phyloP scores from a whole-genome alignment of 2,113 vertebrate genomes.

The Corynorhinus townsendii region DNA sequence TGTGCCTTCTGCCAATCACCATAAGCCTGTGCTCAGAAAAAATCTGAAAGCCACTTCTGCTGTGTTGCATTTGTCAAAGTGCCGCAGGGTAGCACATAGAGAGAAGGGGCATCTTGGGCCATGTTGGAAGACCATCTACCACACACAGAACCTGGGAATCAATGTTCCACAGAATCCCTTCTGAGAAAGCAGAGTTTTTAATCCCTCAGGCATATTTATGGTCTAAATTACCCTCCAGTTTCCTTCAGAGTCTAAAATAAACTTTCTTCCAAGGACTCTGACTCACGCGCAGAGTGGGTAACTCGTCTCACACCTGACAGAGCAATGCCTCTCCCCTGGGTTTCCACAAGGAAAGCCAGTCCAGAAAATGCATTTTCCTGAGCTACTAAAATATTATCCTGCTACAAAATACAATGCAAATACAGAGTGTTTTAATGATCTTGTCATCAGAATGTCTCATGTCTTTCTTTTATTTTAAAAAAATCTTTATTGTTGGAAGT shows the following conservation, averaged over 20 bases:
- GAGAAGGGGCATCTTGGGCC: not conserved
- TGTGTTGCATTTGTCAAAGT: not conserved
- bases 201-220: not conserved
- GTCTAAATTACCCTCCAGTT: not conserved
- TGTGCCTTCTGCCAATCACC: not conserved
- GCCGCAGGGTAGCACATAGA: rapidly evolving
- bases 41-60: not conserved
- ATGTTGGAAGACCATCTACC: not conserved
- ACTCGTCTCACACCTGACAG: not conserved
- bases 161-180: not conserved
- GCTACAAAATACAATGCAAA: not conserved
- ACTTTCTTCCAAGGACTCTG: not conserved
- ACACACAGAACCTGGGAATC: not conserved
- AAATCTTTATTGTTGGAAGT: no score
- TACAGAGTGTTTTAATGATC: not conserved
- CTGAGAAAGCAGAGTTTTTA: not conserved
- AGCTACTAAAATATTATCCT: not conserved
- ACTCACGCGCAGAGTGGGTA: not conserved
- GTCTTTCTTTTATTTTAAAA: not conserved
- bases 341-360: not conserved
- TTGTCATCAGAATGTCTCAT: not conserved
- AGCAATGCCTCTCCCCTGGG: not conserved
- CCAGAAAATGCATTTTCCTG: not conserved
- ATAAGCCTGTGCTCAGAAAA: not conserved
- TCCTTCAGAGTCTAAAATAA: not conserved